Base-by-base conservation (phyloP, 2,113 vertebrate genomes). In the Phoenicopterus ruber region DNA sequence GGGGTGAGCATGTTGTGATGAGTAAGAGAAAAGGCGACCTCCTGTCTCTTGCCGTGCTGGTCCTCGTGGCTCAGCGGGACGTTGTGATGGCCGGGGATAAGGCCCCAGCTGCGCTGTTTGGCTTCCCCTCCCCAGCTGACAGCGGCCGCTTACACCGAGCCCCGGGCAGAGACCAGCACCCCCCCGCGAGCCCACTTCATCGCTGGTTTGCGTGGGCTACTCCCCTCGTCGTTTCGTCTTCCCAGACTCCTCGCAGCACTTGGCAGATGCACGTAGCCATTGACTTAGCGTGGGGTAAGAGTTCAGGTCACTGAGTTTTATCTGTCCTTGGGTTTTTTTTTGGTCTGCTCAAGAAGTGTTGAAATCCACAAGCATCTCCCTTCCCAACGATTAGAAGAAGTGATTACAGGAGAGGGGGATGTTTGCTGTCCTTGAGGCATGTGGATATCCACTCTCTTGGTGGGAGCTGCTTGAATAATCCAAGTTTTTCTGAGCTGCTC, bases 371-470 rank as follows among this genome's bases (percentile, higher is more conserved):
- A 42, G 28, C 28, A 36, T 11, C 32, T 49, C 21, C 22, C 11
- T 71, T 50, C 42, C 50, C 22, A 72, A 44, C 17, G 10, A 7
- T 22, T 28, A 32, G 10, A 24, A 55, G 6, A 59, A 44, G 6
- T 7, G 44, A 3, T 22, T 49, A 11, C 2, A 13, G 7, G 44
- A 19, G 42, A 9, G 7, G 10, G n/a, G 26, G 34, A 3, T 4
- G 31, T 29, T 72, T 52, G 17, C 14, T n/a, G 0, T 26, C 34
- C 40, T 49, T 49, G 47, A 54, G 54, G 47, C 6, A 6, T 1
- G 20, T 4, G 4, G 34, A 12, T n/a, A 17, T 40, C 1, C 4
- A 26, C 9, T 6, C 12, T 22, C 3, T 4, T 32, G 57, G n/a
- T 40, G n/a, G 57, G 29, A 49, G 21, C 34, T 13, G 49, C 29